Evolutionary conservation across 2,113 vertebrate genomes (phyloP).

Genomic region (Gymnarchus niloticus): DNA sequence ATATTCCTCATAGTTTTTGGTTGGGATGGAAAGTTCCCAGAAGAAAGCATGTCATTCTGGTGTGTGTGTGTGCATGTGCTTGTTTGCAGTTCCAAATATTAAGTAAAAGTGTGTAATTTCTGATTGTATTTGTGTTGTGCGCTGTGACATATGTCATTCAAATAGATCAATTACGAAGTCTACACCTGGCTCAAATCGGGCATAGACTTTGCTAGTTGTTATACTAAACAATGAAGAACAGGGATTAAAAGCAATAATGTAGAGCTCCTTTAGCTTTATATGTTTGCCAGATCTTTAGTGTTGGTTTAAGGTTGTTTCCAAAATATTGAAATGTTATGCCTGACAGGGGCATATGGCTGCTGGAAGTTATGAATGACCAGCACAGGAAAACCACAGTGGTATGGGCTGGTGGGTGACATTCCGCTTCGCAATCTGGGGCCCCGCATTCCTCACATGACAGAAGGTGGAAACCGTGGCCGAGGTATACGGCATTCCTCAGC

Average conservation of each 20-base stretch:
- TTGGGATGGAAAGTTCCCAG: not conserved
- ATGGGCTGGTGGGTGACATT: constrained; percentile 69
- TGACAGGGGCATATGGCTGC: not conserved
- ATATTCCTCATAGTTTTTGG: constrained; percentile 17
- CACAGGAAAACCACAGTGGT: constrained; percentile 39
- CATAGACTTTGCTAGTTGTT: not conserved
- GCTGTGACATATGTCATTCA: not conserved
- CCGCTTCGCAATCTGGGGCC: constrained; percentile 59
- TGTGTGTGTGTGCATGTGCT: not conserved
- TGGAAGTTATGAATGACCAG: constrained; percentile 22
- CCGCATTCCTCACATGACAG: constrained; percentile 77
- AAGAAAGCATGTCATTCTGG: not conserved
- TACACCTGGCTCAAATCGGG: not conserved
- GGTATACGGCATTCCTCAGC: constrained; percentile 77
- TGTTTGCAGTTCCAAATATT: not conserved
- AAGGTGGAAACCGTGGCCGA: constrained; percentile 72
- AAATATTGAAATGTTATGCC: not conserved
- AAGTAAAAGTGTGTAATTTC: not conserved
- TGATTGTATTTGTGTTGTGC: not conserved
- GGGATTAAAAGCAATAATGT: not conserved
- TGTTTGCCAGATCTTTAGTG: not conserved
- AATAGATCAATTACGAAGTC: no score
- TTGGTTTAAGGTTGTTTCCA: not conserved
- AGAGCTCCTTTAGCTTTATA: not conserved
- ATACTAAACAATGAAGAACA: not conserved